Base-by-base conservation (phyloP, 2,888 invertebrate species). In the Drosophila prolongata region DNA sequence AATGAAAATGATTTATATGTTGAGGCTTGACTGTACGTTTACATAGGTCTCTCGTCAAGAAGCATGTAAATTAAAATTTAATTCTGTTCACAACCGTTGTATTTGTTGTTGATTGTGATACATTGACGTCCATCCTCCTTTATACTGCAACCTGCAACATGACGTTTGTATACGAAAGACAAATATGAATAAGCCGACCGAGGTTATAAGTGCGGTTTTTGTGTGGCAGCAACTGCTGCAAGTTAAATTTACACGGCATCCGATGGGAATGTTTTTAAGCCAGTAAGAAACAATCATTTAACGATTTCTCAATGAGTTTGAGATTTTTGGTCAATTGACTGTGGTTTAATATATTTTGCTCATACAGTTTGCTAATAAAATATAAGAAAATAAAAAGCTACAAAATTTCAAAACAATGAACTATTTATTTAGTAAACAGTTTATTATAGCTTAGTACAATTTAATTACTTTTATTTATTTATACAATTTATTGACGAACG, bases 281-380 rank as follows among this genome's bases (percentile, higher is more conserved):
- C 83, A 83, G 88, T 88, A 88, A 86, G 86, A 82, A 88, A 88
- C 82, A 81, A 86, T 75, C 60, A 66, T 70, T 66, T 52, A 72
- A 75, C 74, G 75, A 88, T 82, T 88, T 79, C 57, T 55, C 13
- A 14, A 24, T 43, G 11, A 13, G 19, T 38, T 24, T 0, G 4
- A 24, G 24, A 24, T 24, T 24, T 24, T 24, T 24, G 24, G 4
- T 24, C 24, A 24, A 24, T 6, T 30, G 30, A 30, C 2, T 8
- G 30, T 8, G 30, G 8, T 30, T 30, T 30, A 30, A 30, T 30
- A 8, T 30, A 8, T 8, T 30, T 8, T 6, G 6, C 2, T 6
- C 8, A 30, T 30, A 30, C 30, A 8, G 30, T 30, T 30, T 30
- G 30, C 30, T 9, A 30, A 30, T 9, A 30, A 30, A 8, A 30